A percentile compares a stretch with the other conserved stretches of the same genome.
Evolutionary conservation across 1,140 invertebrate genomes (phyloP).

Genomic region (Pseudomyrmex dendroicus): DNA sequence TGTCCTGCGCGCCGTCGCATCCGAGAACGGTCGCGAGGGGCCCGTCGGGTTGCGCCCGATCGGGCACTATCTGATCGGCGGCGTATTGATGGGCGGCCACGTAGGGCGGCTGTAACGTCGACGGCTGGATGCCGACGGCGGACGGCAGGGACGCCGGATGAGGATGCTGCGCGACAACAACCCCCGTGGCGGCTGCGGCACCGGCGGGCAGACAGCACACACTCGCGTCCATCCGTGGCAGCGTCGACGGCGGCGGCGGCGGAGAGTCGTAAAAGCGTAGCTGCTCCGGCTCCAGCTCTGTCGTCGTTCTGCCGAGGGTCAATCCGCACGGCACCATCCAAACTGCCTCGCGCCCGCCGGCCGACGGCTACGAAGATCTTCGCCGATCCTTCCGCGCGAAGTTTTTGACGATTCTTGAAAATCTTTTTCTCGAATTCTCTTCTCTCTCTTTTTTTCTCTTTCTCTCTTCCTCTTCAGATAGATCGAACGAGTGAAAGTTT

Average conservation of each 20-base stretch:
- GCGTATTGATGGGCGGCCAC: slow-evolving; percentile 75
- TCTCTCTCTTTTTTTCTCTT: no score
- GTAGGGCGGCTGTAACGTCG: slow-evolving; percentile 77
- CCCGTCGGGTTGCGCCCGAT: slow-evolving; percentile 81
- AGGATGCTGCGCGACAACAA: slow-evolving; percentile 76
- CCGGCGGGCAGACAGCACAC: slow-evolving; percentile 82
- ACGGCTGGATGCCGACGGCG: slow-evolving; percentile 72
- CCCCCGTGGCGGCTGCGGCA: slow-evolving; percentile 78
- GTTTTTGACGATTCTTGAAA: no score
- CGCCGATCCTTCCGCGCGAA: neutral
- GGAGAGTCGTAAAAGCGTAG: slow-evolving; percentile 83
- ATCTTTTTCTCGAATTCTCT: no score
- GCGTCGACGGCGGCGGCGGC: slow-evolving; percentile 78
- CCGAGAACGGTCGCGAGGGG: slow-evolving; percentile 75
- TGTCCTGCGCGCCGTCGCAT: slow-evolving; percentile 77
- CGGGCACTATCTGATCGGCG: slow-evolving; percentile 84
- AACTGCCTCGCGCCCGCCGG: slow-evolving; percentile 55
- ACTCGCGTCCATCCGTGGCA: slow-evolving; percentile 83
- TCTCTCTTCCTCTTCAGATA: no score
- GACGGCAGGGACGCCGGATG: slow-evolving; percentile 71
- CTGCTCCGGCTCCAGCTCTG: slow-evolving; percentile 75
- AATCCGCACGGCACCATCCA: slow-evolving; percentile 82
- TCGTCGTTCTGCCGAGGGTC: slow-evolving; percentile 71
- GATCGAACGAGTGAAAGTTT: no score
- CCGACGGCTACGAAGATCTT: slow-evolving; percentile 23